phyloP scores from a whole-genome alignment of 2,797 vertebrate genomes.

The Semotilus atromaculatus region DNA sequence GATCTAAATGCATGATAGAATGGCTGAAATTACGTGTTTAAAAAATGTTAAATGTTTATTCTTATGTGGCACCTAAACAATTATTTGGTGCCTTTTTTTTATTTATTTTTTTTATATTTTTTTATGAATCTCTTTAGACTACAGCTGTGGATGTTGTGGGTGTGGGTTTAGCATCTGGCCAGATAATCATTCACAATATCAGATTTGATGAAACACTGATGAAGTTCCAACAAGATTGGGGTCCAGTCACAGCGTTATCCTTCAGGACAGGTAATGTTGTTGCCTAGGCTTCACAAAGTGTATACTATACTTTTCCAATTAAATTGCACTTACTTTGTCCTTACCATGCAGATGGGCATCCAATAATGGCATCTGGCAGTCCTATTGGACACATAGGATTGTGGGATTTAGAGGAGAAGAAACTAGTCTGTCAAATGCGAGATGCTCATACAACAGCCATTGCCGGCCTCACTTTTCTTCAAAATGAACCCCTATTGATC shows the following conservation, averaged over 20 bases:
- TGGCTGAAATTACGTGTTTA: background rate
- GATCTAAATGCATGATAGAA: background rate
- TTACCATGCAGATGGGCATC: conserved; percentile 85
- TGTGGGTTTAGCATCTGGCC: conserved; percentile 85
- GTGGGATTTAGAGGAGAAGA: conserved; percentile 92
- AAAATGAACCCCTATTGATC: conserved; percentile 89
- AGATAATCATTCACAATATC: conserved; percentile 92
- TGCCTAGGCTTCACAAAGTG: background rate
- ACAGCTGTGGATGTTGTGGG: conserved; percentile 93
- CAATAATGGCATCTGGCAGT: conserved; percentile 90
- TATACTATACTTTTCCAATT: background rate
- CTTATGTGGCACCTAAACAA: background rate
- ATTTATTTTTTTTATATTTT: no score
- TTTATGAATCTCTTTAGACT: conserved; percentile 78
- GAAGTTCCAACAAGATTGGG: conserved; percentile 97
- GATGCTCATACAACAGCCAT: conserved; percentile 87
- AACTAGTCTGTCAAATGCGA: conserved; percentile 88
- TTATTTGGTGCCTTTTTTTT: no score
- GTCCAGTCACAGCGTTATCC: conserved; percentile 89
- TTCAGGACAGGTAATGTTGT: conserved; percentile 88
- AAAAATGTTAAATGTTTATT: background rate
- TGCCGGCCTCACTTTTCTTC: conserved; percentile 89
- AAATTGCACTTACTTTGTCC: background rate
- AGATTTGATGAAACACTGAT: conserved; percentile 91
- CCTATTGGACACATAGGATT: conserved; percentile 92